phyloP scores from a whole-genome alignment of 2,113 vertebrate genomes.

The Solenodon paradoxus region DNA sequence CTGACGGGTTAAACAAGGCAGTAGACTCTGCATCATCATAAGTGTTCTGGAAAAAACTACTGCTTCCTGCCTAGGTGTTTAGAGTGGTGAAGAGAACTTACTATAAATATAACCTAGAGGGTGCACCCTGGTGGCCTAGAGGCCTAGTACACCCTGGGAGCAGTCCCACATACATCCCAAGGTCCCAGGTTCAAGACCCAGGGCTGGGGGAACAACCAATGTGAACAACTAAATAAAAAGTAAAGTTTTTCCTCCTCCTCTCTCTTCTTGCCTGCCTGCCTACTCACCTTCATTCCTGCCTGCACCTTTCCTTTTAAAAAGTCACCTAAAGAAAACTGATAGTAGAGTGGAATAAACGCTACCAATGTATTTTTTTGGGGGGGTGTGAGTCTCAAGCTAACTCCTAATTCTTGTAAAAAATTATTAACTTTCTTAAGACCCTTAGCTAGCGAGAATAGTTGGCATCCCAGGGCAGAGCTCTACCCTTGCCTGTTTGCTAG shows the following conservation, averaged over 20 bases:
- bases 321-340: neutral
- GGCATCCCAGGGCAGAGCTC: slow-evolving; percentile 45
- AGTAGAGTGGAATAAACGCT: neutral
- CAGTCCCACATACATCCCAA: too few species aligned
- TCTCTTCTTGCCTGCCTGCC: too few species aligned
- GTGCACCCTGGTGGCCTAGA: too few species aligned
- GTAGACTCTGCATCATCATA: slow-evolving; percentile 32
- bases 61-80: slow-evolving; percentile 24
- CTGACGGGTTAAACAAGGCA: slow-evolving; percentile 42
- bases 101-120: too few species aligned
- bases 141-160: too few species aligned
- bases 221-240: too few species aligned
- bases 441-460: slow-evolving; percentile 56
- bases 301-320: too few species aligned
- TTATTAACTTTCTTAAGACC: neutral
- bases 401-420: neutral
- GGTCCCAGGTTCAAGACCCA: too few species aligned
- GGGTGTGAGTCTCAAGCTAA: neutral
- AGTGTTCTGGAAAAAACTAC: slow-evolving; percentile 46
- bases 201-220: too few species aligned
- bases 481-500: slow-evolving; percentile 44
- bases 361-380: neutral
- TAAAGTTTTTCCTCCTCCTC: too few species aligned
- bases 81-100: slow-evolving; percentile 11
- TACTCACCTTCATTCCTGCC: too few species aligned